Percentiles rank a stretch among this genome's conserved stretches.
phyloP scores from a whole-genome alignment of 2,888 invertebrate species.

The Portevinia maculata region DNA sequence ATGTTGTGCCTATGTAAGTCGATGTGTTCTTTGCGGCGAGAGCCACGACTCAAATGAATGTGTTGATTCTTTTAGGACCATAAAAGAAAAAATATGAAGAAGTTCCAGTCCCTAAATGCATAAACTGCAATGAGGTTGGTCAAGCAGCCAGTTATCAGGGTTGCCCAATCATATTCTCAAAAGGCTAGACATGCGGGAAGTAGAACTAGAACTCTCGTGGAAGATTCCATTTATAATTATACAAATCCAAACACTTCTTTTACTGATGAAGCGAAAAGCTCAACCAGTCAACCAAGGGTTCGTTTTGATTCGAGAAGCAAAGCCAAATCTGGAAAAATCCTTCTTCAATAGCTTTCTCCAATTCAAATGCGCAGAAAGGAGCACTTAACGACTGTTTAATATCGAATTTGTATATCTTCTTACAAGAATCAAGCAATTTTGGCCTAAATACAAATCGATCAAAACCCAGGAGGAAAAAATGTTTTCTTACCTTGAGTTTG shows the following conservation, averaged over 20 bases:
- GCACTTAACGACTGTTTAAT: slow-evolving; percentile 1
- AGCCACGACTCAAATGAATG: too few species aligned
- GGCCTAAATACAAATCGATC: slow-evolving; percentile 16
- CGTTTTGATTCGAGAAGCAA: not conserved
- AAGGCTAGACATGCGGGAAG: not conserved
- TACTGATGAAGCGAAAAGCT: not conserved
- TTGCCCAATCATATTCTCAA: not conserved
- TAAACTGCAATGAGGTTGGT: too few species aligned
- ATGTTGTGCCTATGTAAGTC: too few species aligned
- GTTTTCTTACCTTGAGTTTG: too few species aligned
- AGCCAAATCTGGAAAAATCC: not conserved
- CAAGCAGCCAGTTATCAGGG: too few species aligned
- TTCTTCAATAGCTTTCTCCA: not conserved
- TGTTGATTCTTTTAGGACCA: too few species aligned
- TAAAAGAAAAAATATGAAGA: too few species aligned
- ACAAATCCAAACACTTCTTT: not conserved
- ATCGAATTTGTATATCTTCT: slow-evolving; percentile 1
- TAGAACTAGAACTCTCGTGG: slow-evolving; percentile 1
- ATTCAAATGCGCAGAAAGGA: too few species aligned
- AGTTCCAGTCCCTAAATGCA: too few species aligned
- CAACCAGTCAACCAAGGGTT: not conserved
- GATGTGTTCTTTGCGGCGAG: too few species aligned
- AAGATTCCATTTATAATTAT: not conserved
- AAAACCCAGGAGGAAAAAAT: too few species aligned
- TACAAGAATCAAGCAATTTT: slow-evolving; percentile 23